Evolutionary conservation across 2,113 vertebrate species (phyloP).

Genomic region (Hemiscyllium ocellatum): DNA sequence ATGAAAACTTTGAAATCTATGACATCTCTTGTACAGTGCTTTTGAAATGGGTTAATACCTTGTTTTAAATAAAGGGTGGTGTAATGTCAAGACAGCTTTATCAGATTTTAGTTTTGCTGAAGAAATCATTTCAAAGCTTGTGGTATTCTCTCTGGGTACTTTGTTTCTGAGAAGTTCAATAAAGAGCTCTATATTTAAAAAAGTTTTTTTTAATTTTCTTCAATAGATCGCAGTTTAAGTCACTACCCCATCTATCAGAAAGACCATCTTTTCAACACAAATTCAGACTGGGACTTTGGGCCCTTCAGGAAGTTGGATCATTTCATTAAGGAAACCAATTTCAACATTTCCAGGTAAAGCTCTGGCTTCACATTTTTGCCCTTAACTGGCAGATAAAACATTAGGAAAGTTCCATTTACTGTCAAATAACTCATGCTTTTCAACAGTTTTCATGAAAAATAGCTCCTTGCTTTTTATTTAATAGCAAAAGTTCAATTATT

Average conservation of each 20-base stretch:
- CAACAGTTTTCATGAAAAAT: not conserved
- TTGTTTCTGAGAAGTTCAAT: not conserved
- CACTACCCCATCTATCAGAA: slow-evolving; percentile 86
- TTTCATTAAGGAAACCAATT: slow-evolving; percentile 70
- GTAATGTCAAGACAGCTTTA: not conserved
- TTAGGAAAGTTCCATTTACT: not conserved
- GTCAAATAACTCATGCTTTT: not conserved
- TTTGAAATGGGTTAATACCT: not conserved
- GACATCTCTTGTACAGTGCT: no score
- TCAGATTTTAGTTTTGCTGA: not conserved
- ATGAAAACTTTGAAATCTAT: not conserved
- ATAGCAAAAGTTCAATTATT: not conserved
- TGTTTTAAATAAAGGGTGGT: not conserved
- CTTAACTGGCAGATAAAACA: not conserved
- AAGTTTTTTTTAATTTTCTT: slow-evolving; percentile 29
- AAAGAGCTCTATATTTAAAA: no score
- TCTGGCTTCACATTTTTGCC: not conserved
- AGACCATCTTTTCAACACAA: slow-evolving; percentile 82
- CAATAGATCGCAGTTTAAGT: slow-evolving; percentile 66
- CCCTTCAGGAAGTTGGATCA: slow-evolving; percentile 70
- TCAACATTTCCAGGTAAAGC: slow-evolving; percentile 71
- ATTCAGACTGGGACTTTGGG: slow-evolving; percentile 82
- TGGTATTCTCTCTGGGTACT: not conserved
- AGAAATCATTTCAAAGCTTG: not conserved
- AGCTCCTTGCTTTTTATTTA: not conserved